Evolutionary conservation across 1,140 invertebrate species (phyloP).

Genomic region (Thereuonema tuberculata): DNA sequence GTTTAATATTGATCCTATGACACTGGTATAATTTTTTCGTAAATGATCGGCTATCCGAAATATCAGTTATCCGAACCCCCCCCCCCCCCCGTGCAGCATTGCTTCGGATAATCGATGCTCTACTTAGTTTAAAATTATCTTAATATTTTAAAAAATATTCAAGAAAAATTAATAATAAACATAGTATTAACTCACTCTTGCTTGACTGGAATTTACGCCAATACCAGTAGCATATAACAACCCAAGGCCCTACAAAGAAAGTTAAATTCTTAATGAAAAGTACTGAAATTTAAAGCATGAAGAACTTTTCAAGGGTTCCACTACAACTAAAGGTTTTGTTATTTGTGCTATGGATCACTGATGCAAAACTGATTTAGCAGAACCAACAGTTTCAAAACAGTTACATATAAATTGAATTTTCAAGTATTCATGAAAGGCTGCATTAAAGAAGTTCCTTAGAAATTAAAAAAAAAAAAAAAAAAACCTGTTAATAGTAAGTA

Average conservation of each 20-base stretch:
- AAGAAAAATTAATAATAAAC: background rate
- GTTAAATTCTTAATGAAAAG: background rate
- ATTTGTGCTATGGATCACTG: background rate
- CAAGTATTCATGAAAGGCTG: too few relatives aligned
- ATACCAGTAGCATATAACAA: conserved; percentile 82
- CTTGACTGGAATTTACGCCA: conserved; percentile 64
- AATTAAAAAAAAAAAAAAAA: too few relatives aligned
- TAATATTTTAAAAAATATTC: background rate
- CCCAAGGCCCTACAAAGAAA: conserved; percentile 54
- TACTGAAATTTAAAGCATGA: background rate
- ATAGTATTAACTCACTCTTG: conserved; percentile 36
- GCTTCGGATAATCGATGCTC: too few relatives aligned
- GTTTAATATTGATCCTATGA: too few relatives aligned
- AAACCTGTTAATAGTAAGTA: too few relatives aligned
- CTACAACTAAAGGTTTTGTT: too few relatives aligned
- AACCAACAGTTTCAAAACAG: background rate
- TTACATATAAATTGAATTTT: background rate
- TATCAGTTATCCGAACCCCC: too few relatives aligned
- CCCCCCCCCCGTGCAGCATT: too few relatives aligned
- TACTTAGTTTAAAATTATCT: background rate
- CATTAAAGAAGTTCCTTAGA: too few relatives aligned
- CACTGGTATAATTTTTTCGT: too few relatives aligned
- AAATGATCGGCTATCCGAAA: too few relatives aligned
- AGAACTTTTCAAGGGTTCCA: too few relatives aligned
- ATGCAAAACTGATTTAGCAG: background rate